Base-by-base conservation (phyloP, 2,888 invertebrate species). In the Kryphioiulus occultus region DNA sequence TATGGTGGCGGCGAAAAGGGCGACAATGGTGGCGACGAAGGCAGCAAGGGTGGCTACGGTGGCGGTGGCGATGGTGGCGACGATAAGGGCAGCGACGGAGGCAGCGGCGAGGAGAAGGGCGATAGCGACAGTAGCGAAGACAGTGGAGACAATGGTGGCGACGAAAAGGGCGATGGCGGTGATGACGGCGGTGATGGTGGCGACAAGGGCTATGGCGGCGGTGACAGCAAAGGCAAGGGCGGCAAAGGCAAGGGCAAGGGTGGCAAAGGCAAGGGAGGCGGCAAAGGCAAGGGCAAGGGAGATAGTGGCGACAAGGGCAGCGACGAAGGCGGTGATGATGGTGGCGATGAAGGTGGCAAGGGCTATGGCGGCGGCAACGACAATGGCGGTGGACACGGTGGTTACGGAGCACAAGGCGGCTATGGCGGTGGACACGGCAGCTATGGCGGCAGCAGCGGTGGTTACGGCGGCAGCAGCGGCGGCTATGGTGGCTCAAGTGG, bases 251-350 rank as follows among this genome's bases (percentile, higher is more conserved):
- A 86, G 30, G 59, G 53, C 59, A 59, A 59, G 26, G 86, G 59
- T 2, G 86, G 53, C 59, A 86, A 86, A 44, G 86, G 86, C 47
- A 53, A 86, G 15, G 44, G 44, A 19, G 44, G 22, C 3, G 44
- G 44, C 22, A 44, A 85, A 19, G 86, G 53, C 47, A 86, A 86
- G 26, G 86, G 86, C 22, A 59, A 86, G 30, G 86, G 26, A 22
- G 30, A 53, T 4, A 32, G 22, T 17, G 5, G 30, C 15, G 59
- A 26, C 30, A 30, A 26, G 4, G 86, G 53, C 26, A 22, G 26
- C 26, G 86, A 17, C n/a, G 53, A 86, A 26, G 86, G 53, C 17
- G 42, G 83, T 2, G 22, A 83, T 19, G 39, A 22, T 17, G 86
- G 47, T 86, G 86, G 53, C 53, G 22, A 86, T 26, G 59, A 32